A percentile compares a stretch with the other conserved stretches of the same genome.
phyloP scores from a whole-genome alignment of 1,140 invertebrate species.

The Drosophila trapezifrons region DNA sequence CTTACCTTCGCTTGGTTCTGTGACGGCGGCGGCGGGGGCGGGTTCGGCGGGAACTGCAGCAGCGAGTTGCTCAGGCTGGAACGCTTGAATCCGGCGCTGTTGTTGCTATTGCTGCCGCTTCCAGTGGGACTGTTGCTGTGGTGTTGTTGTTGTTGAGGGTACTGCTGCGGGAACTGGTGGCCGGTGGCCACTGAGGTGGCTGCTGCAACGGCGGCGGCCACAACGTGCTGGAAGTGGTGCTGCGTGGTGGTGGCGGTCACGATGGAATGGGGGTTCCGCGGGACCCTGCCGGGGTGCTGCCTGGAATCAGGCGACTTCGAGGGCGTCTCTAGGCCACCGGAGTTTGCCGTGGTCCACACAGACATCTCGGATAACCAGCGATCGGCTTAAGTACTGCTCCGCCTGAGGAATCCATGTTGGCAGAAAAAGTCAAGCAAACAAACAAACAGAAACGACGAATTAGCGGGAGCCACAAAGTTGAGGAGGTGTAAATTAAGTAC shows the following conservation, averaged over 20 bases:
- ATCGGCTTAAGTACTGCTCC: conserved; percentile 38
- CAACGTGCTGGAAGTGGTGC: conserved; percentile 74
- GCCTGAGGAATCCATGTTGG: conserved; percentile 57
- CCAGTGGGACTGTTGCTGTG: conserved; percentile 54
- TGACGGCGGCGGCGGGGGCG: conserved; percentile 44
- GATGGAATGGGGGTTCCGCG: conserved; percentile 15
- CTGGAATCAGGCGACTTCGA: conserved; percentile 12
- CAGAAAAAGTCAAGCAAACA: conserved; percentile 18
- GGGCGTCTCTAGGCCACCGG: conserved; percentile 83
- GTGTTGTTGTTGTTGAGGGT: conserved; percentile 30
- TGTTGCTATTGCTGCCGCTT: conserved; percentile 54
- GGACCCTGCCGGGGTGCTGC: conserved; percentile 1
- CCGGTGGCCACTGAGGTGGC: conserved; percentile 71
- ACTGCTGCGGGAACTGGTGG: conserved; percentile 59
- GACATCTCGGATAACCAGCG: conserved; percentile 77
- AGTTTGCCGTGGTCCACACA: conserved; percentile 84
- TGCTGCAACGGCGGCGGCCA: conserved; percentile 69
- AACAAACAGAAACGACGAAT: conserved; percentile 20
- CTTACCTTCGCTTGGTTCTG: conserved; percentile 68
- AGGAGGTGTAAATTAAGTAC: conserved; percentile 62
- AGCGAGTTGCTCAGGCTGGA: conserved; percentile 67
- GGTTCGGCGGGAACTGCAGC: conserved; percentile 47
- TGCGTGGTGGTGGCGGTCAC: conserved; percentile 30
- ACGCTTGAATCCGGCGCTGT: conserved; percentile 63
- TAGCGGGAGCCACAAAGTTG: conserved; percentile 24